Evolutionary conservation across 2,888 invertebrate genomes (phyloP), one percentile per base, ranked within the genome.

Genomic region (Disparrhopalites patrizii): DNA sequence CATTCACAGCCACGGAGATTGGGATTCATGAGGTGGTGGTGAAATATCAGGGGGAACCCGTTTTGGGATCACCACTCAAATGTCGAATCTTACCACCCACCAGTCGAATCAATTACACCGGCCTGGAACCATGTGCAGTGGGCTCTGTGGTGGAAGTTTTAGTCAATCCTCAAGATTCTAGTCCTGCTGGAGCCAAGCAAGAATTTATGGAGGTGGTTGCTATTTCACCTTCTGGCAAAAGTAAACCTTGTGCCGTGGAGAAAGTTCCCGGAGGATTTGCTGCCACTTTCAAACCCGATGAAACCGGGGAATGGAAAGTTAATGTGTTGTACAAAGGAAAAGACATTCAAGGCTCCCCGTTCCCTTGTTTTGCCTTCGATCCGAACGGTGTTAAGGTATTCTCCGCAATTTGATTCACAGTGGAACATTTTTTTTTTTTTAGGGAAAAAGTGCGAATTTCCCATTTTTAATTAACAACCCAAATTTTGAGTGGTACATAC

Each of bases 281-380:
- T 74, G 95, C 97, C 72, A 95, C 93, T 76, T 98, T 98, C 80
- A 93, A 95, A 78, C 98, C 98, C 0, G 92, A 94, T 76, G 97
- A 98, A 82, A 90, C 94, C 40, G 98, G 97, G 65, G 92, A 93
- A 77, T 98, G 97, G 97, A 88, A 91, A 76, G 95, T 99, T 65
- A 92, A 92, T 71, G 95, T 98, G 71, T 88, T 91, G 33, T 97
- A 97, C 79, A 94, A 96, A 78, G 93, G 93, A 33, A 90, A 93
- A 76, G 94, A 97, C 79, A 96, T 99, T 75, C 82, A 90, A 83
- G 97, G 97, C 65, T 95, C 95, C 20, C 99, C 99, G 1, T 98
- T 96, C 79, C 91, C 91, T 0, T 95, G 98, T 78, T 90, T 93
- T 76, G 95, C 96, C 0, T 97, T 93, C 77, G 95, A 97, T 80